phyloP scores from a whole-genome alignment of 2,797 vertebrate species.

The Australoheros facetus region DNA sequence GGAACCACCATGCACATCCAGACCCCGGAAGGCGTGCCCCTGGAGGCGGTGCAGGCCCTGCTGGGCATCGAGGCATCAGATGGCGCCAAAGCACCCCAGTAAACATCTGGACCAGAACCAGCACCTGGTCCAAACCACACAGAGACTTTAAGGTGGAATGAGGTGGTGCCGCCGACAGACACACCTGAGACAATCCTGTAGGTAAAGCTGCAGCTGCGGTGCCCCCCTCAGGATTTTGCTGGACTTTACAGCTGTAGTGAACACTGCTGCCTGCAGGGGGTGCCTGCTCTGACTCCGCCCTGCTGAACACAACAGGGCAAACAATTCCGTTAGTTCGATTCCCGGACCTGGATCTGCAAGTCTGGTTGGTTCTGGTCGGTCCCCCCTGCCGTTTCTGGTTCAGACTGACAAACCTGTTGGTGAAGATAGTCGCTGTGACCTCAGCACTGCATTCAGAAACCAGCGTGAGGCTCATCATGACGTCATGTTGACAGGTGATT shows the following conservation, averaged over 20 bases:
- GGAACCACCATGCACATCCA: conserved; percentile 83
- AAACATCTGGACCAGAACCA: conserved; percentile 17
- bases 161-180: not conserved
- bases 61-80: conserved; percentile 80
- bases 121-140: not conserved
- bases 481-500: not conserved
- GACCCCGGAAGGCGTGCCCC: conserved; percentile 78
- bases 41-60: conserved; percentile 83
- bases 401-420: not conserved
- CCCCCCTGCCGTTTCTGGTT: not conserved
- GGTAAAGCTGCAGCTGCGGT: not conserved
- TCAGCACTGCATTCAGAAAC: not conserved
- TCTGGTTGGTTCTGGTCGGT: no score
- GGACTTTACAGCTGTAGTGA: not conserved
- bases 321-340: not conserved
- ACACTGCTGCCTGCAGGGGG: not conserved
- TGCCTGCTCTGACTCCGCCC: not conserved
- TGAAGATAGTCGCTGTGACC: not conserved
- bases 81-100: conserved; percentile 62
- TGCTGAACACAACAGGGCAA: not conserved
- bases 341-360: no score
- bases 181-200: not conserved
- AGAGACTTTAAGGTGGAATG: not conserved
- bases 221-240: not conserved
- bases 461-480: not conserved